Percentiles rank a stretch among this genome's conserved stretches.
These are phyloP conservation scores for Notiomystis cincta DNA, from an alignment of 2,113 vertebrate genomes.

Conservation along the genomic window DNA sequence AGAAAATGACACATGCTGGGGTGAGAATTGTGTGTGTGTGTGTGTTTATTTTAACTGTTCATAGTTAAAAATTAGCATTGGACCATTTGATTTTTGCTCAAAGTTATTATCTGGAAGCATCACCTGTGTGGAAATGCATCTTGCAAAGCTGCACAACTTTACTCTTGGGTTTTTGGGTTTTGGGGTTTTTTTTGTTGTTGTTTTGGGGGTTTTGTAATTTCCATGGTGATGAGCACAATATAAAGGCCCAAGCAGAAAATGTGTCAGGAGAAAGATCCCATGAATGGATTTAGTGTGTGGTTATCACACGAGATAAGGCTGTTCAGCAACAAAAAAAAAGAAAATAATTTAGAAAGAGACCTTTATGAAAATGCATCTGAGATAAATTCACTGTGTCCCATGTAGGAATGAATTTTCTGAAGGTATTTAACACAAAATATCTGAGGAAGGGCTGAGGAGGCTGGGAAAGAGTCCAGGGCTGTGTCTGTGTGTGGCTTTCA, in stretches of 20 bases:
- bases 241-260: background rate
- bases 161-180: background rate
- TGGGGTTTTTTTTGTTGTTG: background rate
- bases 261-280: background rate
- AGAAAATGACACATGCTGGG: background rate
- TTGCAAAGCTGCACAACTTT: background rate
- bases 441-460: background rate
- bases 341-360: background rate
- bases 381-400: background rate
- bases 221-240: background rate
- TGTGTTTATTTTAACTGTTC: background rate
- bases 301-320: background rate
- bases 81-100: background rate
- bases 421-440: background rate
- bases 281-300: background rate
- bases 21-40: background rate
- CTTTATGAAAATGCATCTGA: background rate
- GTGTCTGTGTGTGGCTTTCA: background rate
- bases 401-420: background rate
- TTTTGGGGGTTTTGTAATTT: background rate
- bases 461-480: background rate
- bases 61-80: background rate
- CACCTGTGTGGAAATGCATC: background rate
- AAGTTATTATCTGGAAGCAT: background rate
- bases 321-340: background rate